These are phyloP conservation scores for Serilophus lunatus DNA, from an alignment of 2,113 vertebrate species.

Conservation along the genomic window DNA sequence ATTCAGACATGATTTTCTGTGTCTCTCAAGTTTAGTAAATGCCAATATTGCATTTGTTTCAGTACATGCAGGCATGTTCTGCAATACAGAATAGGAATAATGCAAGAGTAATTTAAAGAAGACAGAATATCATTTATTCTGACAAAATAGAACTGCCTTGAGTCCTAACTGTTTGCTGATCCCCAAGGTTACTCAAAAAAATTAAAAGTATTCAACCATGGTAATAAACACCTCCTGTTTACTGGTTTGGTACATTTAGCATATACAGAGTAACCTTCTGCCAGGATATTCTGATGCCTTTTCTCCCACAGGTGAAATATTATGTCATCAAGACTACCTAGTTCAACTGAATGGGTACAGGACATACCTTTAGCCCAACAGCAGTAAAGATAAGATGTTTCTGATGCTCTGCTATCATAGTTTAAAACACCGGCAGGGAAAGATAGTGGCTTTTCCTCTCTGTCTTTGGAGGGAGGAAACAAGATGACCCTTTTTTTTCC, in stretches of 20 bases:
- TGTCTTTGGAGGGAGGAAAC: neutral
- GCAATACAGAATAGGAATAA: neutral
- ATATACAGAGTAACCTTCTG: neutral
- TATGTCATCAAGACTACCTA: neutral
- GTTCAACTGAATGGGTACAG: neutral
- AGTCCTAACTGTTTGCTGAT: neutral
- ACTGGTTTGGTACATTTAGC: neutral
- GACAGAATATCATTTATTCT: neutral
- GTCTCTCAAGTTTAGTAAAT: neutral
- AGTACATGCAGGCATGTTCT: neutral
- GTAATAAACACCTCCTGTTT: neutral
- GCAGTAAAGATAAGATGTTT: neutral
- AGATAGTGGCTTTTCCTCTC: neutral
- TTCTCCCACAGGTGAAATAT: neutral
- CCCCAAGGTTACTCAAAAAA: neutral
- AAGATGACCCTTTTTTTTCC: neutral
- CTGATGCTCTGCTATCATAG: neutral
- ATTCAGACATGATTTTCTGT: neutral
- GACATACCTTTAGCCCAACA: neutral
- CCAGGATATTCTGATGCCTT: neutral
- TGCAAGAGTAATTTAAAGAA: neutral
- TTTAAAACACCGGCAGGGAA: neutral
- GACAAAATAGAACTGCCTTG: neutral
- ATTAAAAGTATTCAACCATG: neutral
- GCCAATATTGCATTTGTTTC: fast-evolving